Percentiles rank a stretch among this genome's conserved stretches.
phyloP scores from a whole-genome alignment of 2,113 vertebrate species.

The Phylloscopus whistleri region DNA sequence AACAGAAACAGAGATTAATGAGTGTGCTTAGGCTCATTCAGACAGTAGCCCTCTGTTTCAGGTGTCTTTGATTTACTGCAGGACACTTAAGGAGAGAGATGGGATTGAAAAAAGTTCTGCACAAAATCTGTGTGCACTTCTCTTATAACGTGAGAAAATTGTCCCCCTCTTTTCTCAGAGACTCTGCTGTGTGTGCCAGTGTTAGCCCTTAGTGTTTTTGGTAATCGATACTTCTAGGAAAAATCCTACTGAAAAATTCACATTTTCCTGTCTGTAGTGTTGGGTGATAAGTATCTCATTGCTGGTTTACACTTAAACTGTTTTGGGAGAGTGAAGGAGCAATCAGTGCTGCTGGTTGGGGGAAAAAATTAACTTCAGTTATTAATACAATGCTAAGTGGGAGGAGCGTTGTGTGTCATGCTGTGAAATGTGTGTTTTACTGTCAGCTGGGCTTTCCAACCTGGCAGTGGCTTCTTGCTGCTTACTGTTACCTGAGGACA shows the following conservation, averaged over 20 bases:
- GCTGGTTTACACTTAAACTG: neutral
- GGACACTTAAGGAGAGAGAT: neutral
- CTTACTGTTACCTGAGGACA: neutral
- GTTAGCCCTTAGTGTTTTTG: fast-evolving
- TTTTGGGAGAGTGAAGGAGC: neutral
- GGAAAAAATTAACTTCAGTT: neutral
- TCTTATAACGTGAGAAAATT: neutral
- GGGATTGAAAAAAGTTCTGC: neutral
- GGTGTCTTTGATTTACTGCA: neutral
- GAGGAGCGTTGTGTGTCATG: fast-evolving
- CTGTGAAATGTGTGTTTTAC: neutral
- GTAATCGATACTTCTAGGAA: neutral
- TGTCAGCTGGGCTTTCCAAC: neutral
- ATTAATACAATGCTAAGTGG: neutral
- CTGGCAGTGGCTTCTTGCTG: neutral
- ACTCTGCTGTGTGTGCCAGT: neutral
- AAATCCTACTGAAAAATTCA: neutral
- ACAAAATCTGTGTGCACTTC: fast-evolving
- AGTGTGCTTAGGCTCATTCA: neutral
- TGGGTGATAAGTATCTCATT: neutral
- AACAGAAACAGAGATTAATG: neutral
- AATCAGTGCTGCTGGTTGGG: neutral
- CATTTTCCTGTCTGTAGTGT: neutral
- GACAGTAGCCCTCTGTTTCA: neutral
- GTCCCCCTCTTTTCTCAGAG: neutral